Base-by-base conservation (phyloP, 2,888 invertebrate species). In the Meganola albula region DNA sequence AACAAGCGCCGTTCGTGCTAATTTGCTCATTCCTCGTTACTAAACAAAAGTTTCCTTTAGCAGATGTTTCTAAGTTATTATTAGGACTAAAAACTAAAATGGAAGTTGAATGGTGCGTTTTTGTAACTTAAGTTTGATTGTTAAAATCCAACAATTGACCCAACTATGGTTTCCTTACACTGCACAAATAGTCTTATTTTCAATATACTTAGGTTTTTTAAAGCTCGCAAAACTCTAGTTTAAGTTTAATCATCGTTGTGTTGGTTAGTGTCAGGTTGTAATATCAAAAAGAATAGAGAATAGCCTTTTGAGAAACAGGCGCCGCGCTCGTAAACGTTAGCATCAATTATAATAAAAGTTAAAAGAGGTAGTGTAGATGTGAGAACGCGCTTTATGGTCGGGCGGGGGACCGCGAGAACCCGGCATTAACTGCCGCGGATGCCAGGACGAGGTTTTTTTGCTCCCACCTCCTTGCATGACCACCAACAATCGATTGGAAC, bases 281-380 rank as follows among this genome's bases (percentile, higher is more conserved):
- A n/a, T n/a, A n/a, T n/a, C n/a, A n/a, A n/a, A n/a, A n/a, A n/a
- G n/a, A 57, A 67, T 68, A 71, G 70, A 73, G 61, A 69, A 67
- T 53, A 50, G 45, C 42, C 63, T 67, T 76, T 70, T 72, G 72
- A 69, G 64, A 63, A 69, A 64, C 63, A 68, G 62, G 66, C 57
- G 67, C 74, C 72, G 75, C 66, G 52, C 49, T 75, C 74, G 66
- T 78, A 78, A 77, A 76, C 66, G 64, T 74, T 73, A 74, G 70
- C 65, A 76, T 79, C 73, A 79, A 82, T 83, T 80, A 80, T 77
- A 76, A 75, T 78, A 77, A 78, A 74, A 70, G 71, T 74, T 74
- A 69, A 74, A 67, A 63, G 69, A 65, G 67, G 62, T 64, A 46
- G 64, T 58, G 74, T 66, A 64, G 62, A 72, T 75, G 75, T 77